Base-by-base conservation (phyloP, 2,113 vertebrate genomes). In the Cygnus buccinator region DNA sequence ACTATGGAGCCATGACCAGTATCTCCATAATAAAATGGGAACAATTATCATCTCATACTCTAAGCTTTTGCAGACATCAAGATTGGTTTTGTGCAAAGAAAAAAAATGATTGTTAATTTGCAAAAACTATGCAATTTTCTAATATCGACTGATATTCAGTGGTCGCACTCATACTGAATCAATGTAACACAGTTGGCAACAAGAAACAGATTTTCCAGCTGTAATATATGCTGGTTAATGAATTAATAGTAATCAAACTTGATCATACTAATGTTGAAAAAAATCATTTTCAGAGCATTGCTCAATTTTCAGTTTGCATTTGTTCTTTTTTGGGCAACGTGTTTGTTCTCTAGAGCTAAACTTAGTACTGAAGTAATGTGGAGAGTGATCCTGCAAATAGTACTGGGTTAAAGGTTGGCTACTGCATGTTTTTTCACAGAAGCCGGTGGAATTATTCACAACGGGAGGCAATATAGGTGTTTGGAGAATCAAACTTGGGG, bases 141-240 rank as follows among this genome's bases (percentile, higher is more conserved):
- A 54, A 17, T 87, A 78, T 87, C 66, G 75, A 48, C 61, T 84
- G 79, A 90, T 82, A 95, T 77, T 88, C 95, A 96, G 70, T 72
- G 10, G 29, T 75, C 4, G 0, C 33, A 44, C 11, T 92, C 20
- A 13, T 1, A 3, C 25, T 91, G 44, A 90, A 44, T 39, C 84
- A 61, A 63, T n/a, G 8, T 13, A 87, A 67, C 11, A 48, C 19
- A 75, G 54, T 8, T 46, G 9, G 70, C 28, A 78, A 65, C 33
- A 89, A 35, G 43, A 67, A 86, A 84, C 16, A 63, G 3, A 44
- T 90, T 88, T 84, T 89, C 52, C 33, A 84, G 35, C 23, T 72
- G 48, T 89, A 89, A 91, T 21, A 65, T 5, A 1, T 75, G 88
- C 33, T 67, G 26, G 44, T 57, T 63, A 75, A 66, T 57, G 29